Conservation (phyloP, 1,140 invertebrate species). For the Planococcus citri region DNA sequence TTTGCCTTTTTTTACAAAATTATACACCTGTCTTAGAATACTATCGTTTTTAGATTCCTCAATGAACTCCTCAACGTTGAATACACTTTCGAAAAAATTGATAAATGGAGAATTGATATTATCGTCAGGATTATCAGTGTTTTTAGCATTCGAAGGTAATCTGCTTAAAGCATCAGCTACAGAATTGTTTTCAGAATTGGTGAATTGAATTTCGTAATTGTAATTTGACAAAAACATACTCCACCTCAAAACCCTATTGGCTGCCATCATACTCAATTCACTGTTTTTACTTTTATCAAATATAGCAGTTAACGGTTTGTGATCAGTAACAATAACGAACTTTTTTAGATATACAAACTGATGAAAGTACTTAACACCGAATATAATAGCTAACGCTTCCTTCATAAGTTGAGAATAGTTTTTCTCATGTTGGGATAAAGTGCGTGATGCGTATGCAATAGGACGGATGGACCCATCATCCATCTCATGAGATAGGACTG, state of each 20-base stretch:
- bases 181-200: conserved; percentile 14
- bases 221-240: conserved; percentile 13
- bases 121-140: not conserved
- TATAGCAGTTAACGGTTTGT: conserved; percentile 38
- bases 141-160: conserved; percentile 1
- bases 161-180: conserved; percentile 19
- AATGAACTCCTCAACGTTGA: too few species aligned
- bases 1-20: conserved; percentile 1
- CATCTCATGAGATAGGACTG: conserved; percentile 31
- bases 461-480: conserved; percentile 30
- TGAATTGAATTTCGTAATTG: conserved; percentile 22
- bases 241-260: conserved; percentile 8
- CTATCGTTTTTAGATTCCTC: not conserved
- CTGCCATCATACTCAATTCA: conserved; percentile 21
- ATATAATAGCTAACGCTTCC: conserved; percentile 36
- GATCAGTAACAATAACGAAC: conserved; percentile 40
- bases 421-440: conserved; percentile 28
- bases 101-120: not conserved
- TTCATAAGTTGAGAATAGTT: conserved; percentile 37
- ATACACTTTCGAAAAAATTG: too few species aligned
- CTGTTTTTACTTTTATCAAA: conserved; percentile 28
- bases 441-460: conserved; percentile 33
- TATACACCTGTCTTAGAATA: not conserved
- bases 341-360: conserved; percentile 36
- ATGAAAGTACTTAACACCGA: conserved; percentile 34